Percentiles rank a stretch among this genome's conserved stretches.
phyloP scores from a whole-genome alignment of 2,888 invertebrate genomes.

The Clostera curtula region DNA sequence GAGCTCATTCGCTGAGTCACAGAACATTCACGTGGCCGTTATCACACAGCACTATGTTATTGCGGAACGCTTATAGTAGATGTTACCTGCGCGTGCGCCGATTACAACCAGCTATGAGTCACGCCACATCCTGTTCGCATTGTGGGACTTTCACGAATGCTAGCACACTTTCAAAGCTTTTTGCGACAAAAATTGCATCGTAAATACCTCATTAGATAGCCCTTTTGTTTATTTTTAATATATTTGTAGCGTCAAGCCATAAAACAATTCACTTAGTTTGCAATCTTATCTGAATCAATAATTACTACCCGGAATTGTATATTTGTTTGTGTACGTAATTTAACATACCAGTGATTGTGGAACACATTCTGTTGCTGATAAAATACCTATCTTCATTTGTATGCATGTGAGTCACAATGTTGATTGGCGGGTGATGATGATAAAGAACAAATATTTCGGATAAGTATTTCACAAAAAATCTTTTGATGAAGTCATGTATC shows the following conservation, averaged over 20 bases:
- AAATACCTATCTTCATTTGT: conserved; percentile 30
- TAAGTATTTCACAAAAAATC: conserved; percentile 39
- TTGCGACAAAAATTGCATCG: conserved; percentile 11
- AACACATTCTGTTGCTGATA: conserved; percentile 35
- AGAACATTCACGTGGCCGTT: conserved; percentile 58
- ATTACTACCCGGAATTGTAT: conserved; percentile 26
- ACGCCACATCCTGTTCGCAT: conserved; percentile 61
- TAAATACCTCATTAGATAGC: conserved; percentile 3
- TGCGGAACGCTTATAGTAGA: conserved; percentile 43
- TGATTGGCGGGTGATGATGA: conserved; percentile 30
- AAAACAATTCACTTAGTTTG: conserved; percentile 16
- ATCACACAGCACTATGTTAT: conserved; percentile 44
- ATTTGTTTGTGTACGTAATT: conserved; percentile 23
- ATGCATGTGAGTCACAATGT: conserved; percentile 33
- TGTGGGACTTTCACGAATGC: conserved; percentile 57
- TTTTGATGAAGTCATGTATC: conserved; percentile 39
- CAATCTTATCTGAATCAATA: conserved; percentile 26
- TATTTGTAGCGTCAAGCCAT: conserved; percentile 8
- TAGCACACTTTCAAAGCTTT: conserved; percentile 32
- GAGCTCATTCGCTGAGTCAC: conserved; percentile 44
- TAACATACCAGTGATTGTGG: conserved; percentile 29
- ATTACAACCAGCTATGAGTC: conserved; percentile 51
- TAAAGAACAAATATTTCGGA: conserved; percentile 28
- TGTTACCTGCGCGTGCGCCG: conserved; percentile 63
- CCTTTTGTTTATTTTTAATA: conserved; percentile 2